A percentile compares a stretch with the other conserved stretches of the same genome.
These are phyloP conservation scores for Drosophila hamatofila DNA, from an alignment of 2,888 invertebrate genomes.

Conservation along the genomic window DNA sequence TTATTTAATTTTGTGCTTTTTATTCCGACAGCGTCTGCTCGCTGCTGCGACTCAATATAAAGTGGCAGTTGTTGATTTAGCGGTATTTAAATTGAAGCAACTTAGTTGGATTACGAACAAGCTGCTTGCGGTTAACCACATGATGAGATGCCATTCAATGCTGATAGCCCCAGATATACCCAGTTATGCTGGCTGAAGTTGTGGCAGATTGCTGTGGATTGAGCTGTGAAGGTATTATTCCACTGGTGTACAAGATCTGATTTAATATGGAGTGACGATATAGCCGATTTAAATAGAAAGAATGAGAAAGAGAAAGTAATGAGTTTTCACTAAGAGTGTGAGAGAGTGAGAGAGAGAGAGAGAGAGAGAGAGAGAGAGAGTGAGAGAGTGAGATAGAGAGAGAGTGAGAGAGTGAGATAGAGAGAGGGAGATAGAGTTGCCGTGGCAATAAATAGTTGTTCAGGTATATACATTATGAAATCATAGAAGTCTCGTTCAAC, in stretches of 20 bases:
- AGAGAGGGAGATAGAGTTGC: too few species aligned
- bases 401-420: too few species aligned
- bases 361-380: too few species aligned
- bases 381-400: too few species aligned
- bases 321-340: too few species aligned
- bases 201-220: not conserved
- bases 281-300: not conserved
- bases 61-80: slow-evolving; percentile 81
- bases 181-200: not conserved
- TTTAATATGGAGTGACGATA: not conserved
- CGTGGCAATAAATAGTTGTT: too few species aligned
- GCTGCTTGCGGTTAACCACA: slow-evolving; percentile 60
- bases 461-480: too few species aligned
- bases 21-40: slow-evolving; percentile 47
- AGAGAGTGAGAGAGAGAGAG: too few species aligned
- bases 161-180: slow-evolving; percentile 7
- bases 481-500: too few species aligned
- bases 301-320: too few species aligned
- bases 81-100: slow-evolving; percentile 80
- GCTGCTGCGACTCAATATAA: slow-evolving; percentile 44
- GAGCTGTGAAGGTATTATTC: not conserved
- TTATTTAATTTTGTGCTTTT: slow-evolving; percentile 84
- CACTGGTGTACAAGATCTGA: not conserved
- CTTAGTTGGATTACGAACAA: slow-evolving; percentile 72
- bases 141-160: slow-evolving; percentile 32